Base-by-base conservation (phyloP, 2,888 invertebrate genomes). In the Meandrusa payeni region DNA sequence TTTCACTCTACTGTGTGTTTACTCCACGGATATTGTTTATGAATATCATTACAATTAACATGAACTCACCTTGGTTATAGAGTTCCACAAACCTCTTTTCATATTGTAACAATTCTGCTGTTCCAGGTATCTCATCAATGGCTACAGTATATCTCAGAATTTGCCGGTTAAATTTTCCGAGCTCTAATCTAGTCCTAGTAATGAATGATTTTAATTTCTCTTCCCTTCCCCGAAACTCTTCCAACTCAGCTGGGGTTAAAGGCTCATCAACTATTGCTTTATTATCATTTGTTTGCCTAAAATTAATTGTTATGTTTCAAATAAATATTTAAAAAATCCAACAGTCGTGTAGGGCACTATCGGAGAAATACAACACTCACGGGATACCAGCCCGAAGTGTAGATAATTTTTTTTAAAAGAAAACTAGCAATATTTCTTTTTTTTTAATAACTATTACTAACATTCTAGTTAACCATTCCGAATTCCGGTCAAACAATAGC, bases 51-150 rank as follows among this genome's bases (percentile, higher is more conserved):
- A n/a, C n/a, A n/a, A n/a, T n/a, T n/a, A n/a, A n/a, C 4, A 23
- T 3, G 2, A 5, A 9, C 12, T 41, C 56, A 94, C 94, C 94
- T 91, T 95, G 97, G 86, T 97, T 97, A 69, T 98, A 98, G 4
- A 99, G 90, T 82, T 99, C 99, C 61, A 98, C 90, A 76, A 99
- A 99, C 58, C 99, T 89, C 62, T 95, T 91, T 73, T 99, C 98
- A 75, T 99, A 99, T 69, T 99, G 99, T 38, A 95, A 91, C 39
- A 99, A 83, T 72, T 99, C 99, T 0, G 96, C 95, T 46, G 97
- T 91, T 19, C 96, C 95, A 0, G 99, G 99, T 41, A 97, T 93
- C 62, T 97, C 96, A 70, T 99, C 99, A 41, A 98, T 86, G 62
- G 95, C 95, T 13, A 96, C 89, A 44, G 95, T 93, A 54, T 98